These are phyloP conservation scores for Oxystoma pomonae DNA, from an alignment of 2,888 invertebrate species.

Conservation along the genomic window DNA sequence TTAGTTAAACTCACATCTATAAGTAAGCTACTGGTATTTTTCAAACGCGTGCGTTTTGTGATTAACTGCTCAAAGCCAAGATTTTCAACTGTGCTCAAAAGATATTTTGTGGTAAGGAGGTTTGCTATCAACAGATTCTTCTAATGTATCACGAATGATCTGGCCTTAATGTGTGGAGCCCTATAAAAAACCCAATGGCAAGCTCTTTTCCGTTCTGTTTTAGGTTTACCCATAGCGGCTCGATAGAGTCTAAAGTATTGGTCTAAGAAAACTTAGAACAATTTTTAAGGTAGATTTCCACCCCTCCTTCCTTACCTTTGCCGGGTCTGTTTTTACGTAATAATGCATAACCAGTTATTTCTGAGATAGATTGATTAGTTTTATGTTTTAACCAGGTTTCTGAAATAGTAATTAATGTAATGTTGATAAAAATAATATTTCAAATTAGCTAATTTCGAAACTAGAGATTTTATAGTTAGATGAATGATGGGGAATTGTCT, in stretches of 20 bases:
- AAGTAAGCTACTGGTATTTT: not conserved
- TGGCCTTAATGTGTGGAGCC: not conserved
- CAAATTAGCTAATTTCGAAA: not conserved
- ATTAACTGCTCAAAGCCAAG: not conserved
- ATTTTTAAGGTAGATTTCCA: not conserved
- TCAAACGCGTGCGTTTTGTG: not conserved
- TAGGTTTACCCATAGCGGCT: not conserved
- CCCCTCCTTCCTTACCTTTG: not conserved
- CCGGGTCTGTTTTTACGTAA: not conserved
- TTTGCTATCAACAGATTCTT: not conserved
- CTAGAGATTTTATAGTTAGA: not conserved
- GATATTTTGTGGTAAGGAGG: not conserved
- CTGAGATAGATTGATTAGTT: not conserved
- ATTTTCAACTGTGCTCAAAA: not conserved
- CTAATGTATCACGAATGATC: not conserved
- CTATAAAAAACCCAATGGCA: not conserved
- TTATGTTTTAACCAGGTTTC: not conserved
- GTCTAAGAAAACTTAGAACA: not conserved
- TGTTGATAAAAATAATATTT: not conserved
- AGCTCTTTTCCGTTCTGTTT: not conserved
- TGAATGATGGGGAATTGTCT: too few relatives aligned
- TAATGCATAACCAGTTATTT: not conserved
- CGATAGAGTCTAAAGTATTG: not conserved
- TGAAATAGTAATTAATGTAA: not conserved
- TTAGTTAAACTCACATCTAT: not conserved